A percentile compares a stretch with the other conserved stretches of the same genome.
Evolutionary conservation across 2,888 invertebrate genomes (phyloP).

Genomic region (Cerastis leucographa): DNA sequence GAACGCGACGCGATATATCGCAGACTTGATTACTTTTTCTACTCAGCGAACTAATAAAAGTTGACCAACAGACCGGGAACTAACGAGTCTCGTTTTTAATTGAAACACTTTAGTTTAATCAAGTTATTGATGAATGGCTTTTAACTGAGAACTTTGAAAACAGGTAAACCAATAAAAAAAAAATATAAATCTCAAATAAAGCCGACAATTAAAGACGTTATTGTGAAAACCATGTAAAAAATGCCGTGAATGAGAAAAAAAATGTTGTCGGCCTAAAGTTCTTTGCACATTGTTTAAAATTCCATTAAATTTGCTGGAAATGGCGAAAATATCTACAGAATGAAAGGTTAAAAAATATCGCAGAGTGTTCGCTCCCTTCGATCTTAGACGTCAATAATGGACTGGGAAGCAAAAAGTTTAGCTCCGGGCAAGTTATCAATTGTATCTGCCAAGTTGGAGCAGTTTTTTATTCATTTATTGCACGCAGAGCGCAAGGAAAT

Average conservation of each 20-base stretch:
- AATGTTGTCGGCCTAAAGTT: slow-evolving; percentile 38
- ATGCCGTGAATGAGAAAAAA: slow-evolving; percentile 39
- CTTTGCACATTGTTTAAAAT: slow-evolving; percentile 59
- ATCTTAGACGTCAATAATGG: slow-evolving; percentile 83
- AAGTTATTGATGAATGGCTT: slow-evolving; percentile 50
- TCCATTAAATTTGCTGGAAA: slow-evolving; percentile 67
- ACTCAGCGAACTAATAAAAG: slow-evolving; percentile 86
- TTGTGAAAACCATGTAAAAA: slow-evolving; percentile 25
- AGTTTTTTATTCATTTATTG: slow-evolving; percentile 87
- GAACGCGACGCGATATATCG: slow-evolving; percentile 81
- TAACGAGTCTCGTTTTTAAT: slow-evolving; percentile 81
- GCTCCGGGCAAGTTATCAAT: slow-evolving; percentile 86
- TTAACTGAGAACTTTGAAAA: not conserved
- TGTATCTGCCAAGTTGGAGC: slow-evolving; percentile 83
- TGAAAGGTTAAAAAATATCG: slow-evolving; percentile 75
- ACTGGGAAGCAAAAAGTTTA: slow-evolving; percentile 84
- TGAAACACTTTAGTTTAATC: slow-evolving; percentile 72
- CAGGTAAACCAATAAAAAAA: not conserved
- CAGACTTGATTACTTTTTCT: slow-evolving; percentile 87
- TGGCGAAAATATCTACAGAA: slow-evolving; percentile 67
- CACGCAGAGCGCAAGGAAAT: slow-evolving; percentile 83
- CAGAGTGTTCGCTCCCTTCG: slow-evolving; percentile 73
- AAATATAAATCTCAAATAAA: not conserved
- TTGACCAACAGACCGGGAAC: slow-evolving; percentile 84
- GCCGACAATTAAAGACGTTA: not conserved